These are phyloP conservation scores for Hoplostethus mediterraneus DNA, from an alignment of 2,797 vertebrate genomes.

Conservation along the genomic window DNA sequence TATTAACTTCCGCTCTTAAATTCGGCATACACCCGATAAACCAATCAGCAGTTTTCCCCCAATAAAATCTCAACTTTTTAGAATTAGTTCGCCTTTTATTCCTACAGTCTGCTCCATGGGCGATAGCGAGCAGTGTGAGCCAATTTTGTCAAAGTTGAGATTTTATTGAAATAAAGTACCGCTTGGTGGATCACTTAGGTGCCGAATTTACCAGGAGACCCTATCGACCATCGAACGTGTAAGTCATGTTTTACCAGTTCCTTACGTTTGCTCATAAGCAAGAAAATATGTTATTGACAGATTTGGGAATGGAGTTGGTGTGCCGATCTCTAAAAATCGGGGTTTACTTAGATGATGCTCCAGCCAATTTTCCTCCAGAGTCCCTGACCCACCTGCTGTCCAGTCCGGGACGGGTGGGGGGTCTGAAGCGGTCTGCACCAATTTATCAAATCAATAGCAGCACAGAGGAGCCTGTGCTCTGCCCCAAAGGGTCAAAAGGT, in stretches of 20 bases:
- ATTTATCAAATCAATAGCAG: constrained; percentile 34
- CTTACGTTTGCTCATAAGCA: too few relatives aligned
- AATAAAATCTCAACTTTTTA: neutral
- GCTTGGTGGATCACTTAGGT: too few relatives aligned
- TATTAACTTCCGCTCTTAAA: neutral
- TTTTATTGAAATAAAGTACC: too few relatives aligned
- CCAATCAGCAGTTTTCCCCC: neutral
- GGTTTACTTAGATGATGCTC: too few relatives aligned
- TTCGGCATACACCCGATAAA: neutral
- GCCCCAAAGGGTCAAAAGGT: constrained; percentile 33
- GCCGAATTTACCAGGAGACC: neutral
- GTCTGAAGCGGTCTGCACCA: too few relatives aligned
- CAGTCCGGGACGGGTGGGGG: neutral
- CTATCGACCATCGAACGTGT: too few relatives aligned
- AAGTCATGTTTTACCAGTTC: neutral
- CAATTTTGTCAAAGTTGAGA: too few relatives aligned
- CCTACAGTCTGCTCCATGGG: too few relatives aligned
- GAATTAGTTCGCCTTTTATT: too few relatives aligned
- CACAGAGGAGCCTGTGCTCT: constrained; percentile 13
- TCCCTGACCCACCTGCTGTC: neutral
- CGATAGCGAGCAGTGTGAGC: too few relatives aligned
- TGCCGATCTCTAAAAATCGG: neutral
- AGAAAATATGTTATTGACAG: neutral
- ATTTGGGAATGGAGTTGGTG: neutral
- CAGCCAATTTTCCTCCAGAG: too few relatives aligned